Evolutionary conservation across 2,113 vertebrate genomes (phyloP), one percentile per base, ranked within the genome.

Genomic region (Columba livia): DNA sequence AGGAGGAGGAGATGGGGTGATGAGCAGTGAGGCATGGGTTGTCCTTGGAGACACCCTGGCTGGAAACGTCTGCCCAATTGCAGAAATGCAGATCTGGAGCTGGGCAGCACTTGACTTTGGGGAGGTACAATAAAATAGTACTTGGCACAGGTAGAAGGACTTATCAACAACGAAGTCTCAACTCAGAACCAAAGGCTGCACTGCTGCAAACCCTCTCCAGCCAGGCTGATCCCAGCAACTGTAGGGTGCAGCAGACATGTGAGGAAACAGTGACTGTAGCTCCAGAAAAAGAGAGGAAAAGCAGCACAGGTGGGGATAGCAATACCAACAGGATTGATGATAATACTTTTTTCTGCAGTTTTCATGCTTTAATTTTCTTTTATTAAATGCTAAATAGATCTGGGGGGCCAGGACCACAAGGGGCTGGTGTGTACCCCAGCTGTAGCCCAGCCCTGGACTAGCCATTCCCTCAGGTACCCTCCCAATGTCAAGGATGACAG

Each of bases 401-500:
- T 21, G 19, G 20, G 31, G 14, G 17, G 4, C 31, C 56, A 44
- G 18, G 26, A 67, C 34, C 25, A 11, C 25, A 40, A n/a, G 15
- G 11, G 25, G 5, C 21, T 72, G 9, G 5, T 8, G 6, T 24
- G 12, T 58, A 53, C 25, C 19, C 15, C 14, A 57, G 12, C 23
- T 67, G n/a, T 2, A 3, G 28, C 28, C 19, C 2, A 4, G 17
- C 15, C 14, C n/a, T 19, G n/a, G 6, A 65, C 67, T n/a, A 19
- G 36, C 18, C 12, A 3, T 28, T 14, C 47, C 20, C 23, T 58
- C 29, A 47, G 7, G 23, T 10, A 26, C 10, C 42, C 25, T 58
- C 10, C n/a, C n/a, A 50, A 61, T 8, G 9, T 72, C 28, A 67
- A 0, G 0, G 20, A 58, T 9, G 12, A 28, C 4, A 11, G 47